A percentile compares a stretch with the other conserved stretches of the same genome.
Evolutionary conservation across 2,113 vertebrate genomes (phyloP).

Genomic region (Semnornis frantzii): DNA sequence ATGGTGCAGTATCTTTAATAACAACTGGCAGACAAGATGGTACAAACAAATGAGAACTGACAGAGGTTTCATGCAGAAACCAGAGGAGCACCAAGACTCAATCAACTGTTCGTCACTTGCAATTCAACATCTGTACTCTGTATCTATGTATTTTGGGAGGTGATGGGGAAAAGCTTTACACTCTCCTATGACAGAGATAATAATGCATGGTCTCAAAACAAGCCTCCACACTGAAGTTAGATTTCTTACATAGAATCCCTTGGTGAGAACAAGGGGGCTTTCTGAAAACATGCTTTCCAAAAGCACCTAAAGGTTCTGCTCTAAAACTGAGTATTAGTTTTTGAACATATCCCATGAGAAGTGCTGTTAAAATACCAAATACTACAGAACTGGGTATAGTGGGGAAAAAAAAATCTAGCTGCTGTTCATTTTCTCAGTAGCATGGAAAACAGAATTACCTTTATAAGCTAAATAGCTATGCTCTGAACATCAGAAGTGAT

Average conservation of each 20-base stretch:
- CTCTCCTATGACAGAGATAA: not conserved
- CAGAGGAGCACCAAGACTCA: not conserved
- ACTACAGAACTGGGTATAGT: not conserved
- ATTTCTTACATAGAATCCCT: not conserved
- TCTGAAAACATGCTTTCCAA: not conserved
- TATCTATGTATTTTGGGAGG: not conserved
- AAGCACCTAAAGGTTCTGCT: not conserved
- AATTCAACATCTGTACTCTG: not conserved
- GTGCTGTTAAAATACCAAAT: not conserved
- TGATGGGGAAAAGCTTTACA: not conserved
- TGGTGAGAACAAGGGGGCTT: not conserved
- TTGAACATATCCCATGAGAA: not conserved
- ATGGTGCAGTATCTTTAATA: not conserved
- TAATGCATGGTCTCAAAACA: not conserved
- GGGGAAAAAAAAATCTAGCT: not conserved
- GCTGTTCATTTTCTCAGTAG: not conserved
- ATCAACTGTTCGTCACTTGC: not conserved
- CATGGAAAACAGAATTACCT: not conserved
- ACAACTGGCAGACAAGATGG: not conserved
- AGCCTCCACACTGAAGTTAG: not conserved
- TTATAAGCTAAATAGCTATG: not conserved
- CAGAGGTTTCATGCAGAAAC: not conserved
- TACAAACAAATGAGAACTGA: not conserved
- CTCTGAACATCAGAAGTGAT: not conserved
- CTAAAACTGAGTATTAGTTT: not conserved